Evolutionary conservation across 1,140 invertebrate genomes (phyloP).

Genomic region (Panulirus ornatus): DNA sequence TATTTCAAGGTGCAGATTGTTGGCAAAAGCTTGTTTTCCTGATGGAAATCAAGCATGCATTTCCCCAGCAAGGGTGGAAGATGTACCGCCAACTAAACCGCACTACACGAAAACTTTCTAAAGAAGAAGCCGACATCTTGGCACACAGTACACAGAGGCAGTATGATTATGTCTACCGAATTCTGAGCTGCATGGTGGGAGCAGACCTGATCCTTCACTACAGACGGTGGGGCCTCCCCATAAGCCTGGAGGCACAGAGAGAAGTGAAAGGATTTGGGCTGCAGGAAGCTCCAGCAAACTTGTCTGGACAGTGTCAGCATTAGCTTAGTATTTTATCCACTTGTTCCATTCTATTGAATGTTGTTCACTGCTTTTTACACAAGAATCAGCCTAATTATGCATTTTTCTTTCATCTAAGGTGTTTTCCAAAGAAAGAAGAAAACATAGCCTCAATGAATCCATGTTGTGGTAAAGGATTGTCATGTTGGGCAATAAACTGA

Average conservation of each 20-base stretch:
- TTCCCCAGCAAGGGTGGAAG: slow-evolving; percentile 30
- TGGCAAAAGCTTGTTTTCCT: slow-evolving; percentile 48
- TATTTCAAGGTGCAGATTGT: slow-evolving; percentile 12
- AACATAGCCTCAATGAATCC: too few relatives aligned
- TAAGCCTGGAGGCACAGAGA: not conserved
- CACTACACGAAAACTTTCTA: not conserved
- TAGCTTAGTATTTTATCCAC: too few relatives aligned
- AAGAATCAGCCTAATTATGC: too few relatives aligned
- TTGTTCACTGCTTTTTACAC: too few relatives aligned
- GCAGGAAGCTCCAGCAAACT: not conserved
- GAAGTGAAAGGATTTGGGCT: slow-evolving; percentile 1
- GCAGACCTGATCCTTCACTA: slow-evolving; percentile 31
- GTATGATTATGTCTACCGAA: slow-evolving; percentile 40
- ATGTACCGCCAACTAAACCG: slow-evolving; percentile 32
- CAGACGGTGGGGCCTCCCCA: slow-evolving; percentile 24
- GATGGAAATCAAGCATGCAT: slow-evolving; percentile 54
- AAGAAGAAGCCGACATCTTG: not conserved
- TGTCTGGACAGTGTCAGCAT: too few relatives aligned
- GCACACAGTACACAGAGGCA: not conserved
- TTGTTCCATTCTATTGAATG: too few relatives aligned
- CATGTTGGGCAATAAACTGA: too few relatives aligned
- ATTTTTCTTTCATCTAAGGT: too few relatives aligned
- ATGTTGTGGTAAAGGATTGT: too few relatives aligned
- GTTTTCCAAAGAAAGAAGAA: too few relatives aligned
- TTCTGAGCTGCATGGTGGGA: slow-evolving; percentile 18